Evolutionary conservation across 1,140 invertebrate genomes (phyloP).

Genomic region (Ylistrum balloti): DNA sequence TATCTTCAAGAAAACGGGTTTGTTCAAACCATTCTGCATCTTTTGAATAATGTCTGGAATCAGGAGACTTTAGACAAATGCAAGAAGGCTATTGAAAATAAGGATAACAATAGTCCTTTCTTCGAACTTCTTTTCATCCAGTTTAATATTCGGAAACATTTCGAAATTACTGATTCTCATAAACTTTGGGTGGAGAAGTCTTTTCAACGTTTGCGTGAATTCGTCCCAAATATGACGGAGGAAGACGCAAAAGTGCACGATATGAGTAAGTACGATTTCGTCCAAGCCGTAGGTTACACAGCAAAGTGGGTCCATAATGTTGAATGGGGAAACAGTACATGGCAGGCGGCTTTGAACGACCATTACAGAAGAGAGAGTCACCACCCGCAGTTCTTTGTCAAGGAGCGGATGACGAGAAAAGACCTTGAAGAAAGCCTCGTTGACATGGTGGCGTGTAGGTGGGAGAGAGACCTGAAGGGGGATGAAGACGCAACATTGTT

Average conservation of each 20-base stretch:
- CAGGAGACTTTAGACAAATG: background rate
- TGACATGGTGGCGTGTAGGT: constrained; percentile 62
- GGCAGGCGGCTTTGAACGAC: constrained; percentile 57
- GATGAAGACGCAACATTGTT: constrained; percentile 42
- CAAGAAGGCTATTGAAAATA: background rate
- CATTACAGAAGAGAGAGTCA: constrained; percentile 58
- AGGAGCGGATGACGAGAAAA: constrained; percentile 47
- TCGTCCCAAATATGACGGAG: constrained; percentile 50
- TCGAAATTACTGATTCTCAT: constrained; percentile 56
- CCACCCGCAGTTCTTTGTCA: constrained; percentile 57
- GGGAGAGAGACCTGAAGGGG: constrained; percentile 60
- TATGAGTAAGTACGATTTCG: constrained; percentile 54
- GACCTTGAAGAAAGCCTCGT: constrained; percentile 59
- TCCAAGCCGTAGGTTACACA: constrained; percentile 59
- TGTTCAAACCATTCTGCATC: background rate
- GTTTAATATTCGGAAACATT: constrained; percentile 61
- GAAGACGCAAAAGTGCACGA: constrained; percentile 57
- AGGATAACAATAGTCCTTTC: constrained; percentile 43
- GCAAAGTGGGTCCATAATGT: constrained; percentile 61
- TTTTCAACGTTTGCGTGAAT: constrained; percentile 50
- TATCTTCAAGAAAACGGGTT: background rate
- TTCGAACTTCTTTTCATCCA: constrained; percentile 54
- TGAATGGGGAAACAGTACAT: constrained; percentile 50
- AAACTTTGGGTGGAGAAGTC: constrained; percentile 52
- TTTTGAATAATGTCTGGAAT: background rate